Base-by-base conservation (phyloP, 2,797 vertebrate species). In the Enoplosus armatus region DNA sequence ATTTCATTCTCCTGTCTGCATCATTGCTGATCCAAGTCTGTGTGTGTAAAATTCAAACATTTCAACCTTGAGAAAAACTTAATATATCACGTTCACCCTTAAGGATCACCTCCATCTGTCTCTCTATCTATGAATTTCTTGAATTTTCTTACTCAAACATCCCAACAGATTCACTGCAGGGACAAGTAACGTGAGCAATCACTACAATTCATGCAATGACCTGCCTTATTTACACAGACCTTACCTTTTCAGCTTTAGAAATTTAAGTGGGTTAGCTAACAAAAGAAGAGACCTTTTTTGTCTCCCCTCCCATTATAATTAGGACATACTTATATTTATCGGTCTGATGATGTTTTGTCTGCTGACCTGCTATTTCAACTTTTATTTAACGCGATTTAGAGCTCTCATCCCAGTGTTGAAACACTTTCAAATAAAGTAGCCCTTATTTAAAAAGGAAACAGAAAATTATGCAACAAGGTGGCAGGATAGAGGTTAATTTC, bases 401-500 rank as follows among this genome's bases (percentile, higher is more conserved):
- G 27, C 18, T 15, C 16, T 51, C 22, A 26, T 15, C 12, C 7
- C 10, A 55, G 11, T 31, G 39, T 33, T 51, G n/a, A 48, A 54
- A 33, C 24, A 14, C 33, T 22, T 29, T 73, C 6, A 67, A 67
- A 45, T 55, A 20, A 48, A 55, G 33, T 47, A 61, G 33, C 24
- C 15, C 20, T 33, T 27, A 37, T 73, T 66, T 71, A 47, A 77
- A 75, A 69, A 71, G 10, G 18, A 74, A 64, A 73, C 15, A n/a
- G 8, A 43, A 61, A 55, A 62, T 29, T 14, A 33, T 78, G 50
- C 55, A 41, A 39, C 59, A 31, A 47, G 45, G 55, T 58, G 50
- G 66, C 29, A 24, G 53, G 75, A 76, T 53, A 45, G 55, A 85
- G 77, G 80, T 88, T 85, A 64, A 83, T 86, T 83, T 77, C 31